phyloP scores from a whole-genome alignment of 2,113 vertebrate species.

The Microtus pennsylvanicus region DNA sequence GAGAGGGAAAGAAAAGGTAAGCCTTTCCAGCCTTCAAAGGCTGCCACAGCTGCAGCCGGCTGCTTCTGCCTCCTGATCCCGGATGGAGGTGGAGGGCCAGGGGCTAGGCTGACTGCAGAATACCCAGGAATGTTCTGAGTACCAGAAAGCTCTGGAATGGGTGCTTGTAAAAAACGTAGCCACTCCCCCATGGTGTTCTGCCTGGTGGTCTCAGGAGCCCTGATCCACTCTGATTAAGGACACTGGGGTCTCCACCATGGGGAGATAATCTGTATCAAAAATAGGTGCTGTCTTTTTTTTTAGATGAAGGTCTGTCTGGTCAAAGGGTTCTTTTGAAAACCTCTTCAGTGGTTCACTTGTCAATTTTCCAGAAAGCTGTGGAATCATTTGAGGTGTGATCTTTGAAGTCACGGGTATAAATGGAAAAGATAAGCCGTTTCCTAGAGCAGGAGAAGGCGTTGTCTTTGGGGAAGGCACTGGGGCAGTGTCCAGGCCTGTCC shows the following conservation, averaged over 20 bases:
- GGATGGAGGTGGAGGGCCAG: neutral
- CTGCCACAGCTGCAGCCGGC: neutral
- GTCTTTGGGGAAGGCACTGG: neutral
- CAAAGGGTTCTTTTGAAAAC: neutral
- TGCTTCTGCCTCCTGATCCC: neutral
- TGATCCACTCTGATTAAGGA: neutral
- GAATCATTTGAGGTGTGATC: conserved; percentile 27
- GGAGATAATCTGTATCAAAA: neutral
- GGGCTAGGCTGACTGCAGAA: neutral
- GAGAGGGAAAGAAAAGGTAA: neutral
- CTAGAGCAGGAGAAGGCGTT: neutral
- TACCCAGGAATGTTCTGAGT: neutral
- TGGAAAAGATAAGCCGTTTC: conserved; percentile 1
- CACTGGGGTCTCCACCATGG: accelerated
- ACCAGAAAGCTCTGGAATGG: neutral
- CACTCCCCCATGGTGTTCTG: too few relatives aligned
- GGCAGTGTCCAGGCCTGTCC: too few relatives aligned
- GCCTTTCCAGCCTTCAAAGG: neutral
- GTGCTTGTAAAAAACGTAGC: neutral
- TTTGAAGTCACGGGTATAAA: neutral
- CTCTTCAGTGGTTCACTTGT: neutral
- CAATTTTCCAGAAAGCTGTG: conserved; percentile 11
- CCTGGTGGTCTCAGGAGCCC: neutral
- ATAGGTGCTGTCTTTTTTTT: neutral
- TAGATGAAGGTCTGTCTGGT: neutral